phyloP scores from a whole-genome alignment of 1,140 invertebrate species.

The Drosophila aff. region DNA sequence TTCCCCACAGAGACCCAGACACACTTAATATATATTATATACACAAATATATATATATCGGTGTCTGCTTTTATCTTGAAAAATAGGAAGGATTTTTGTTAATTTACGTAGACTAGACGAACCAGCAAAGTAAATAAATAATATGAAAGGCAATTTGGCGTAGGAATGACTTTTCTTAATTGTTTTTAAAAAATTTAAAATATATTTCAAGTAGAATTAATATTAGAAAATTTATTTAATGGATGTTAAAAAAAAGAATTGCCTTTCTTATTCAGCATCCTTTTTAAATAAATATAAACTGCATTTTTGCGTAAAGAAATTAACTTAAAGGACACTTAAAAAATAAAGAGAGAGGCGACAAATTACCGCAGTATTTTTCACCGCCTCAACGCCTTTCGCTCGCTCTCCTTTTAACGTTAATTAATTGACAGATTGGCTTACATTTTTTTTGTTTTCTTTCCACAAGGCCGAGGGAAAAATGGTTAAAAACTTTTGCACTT shows the following conservation, averaged over 20 bases:
- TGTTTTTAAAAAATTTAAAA: not conserved
- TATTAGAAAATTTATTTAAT: not conserved
- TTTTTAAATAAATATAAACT: conserved; percentile 1
- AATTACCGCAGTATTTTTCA: conserved; percentile 30
- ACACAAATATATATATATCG: conserved; percentile 8
- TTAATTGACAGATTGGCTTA: conserved; percentile 77
- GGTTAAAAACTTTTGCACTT: conserved; percentile 48
- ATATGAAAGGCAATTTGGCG: conserved; percentile 26
- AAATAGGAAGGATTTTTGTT: conserved; percentile 31
- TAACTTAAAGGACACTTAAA: not conserved
- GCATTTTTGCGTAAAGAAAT: conserved; percentile 1
- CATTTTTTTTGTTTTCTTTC: conserved; percentile 24
- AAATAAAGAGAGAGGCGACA: conserved; percentile 11
- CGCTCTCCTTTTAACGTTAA: conserved; percentile 18
- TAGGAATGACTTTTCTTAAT: not conserved
- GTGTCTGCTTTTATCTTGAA: conserved; percentile 18
- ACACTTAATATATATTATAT: conserved; percentile 19
- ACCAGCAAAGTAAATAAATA: conserved; percentile 1
- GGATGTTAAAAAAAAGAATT: not conserved
- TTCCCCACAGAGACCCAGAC: conserved; percentile 21
- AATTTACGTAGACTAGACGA: conserved; percentile 30
- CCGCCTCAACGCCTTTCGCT: conserved; percentile 6
- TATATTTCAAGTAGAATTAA: accelerated
- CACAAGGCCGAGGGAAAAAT: conserved; percentile 14
- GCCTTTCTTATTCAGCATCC: no score